A percentile compares a stretch with the other conserved stretches of the same genome.
phyloP scores from a whole-genome alignment of 2,888 invertebrate species.

The Scaptomyza cyrtandrae region DNA sequence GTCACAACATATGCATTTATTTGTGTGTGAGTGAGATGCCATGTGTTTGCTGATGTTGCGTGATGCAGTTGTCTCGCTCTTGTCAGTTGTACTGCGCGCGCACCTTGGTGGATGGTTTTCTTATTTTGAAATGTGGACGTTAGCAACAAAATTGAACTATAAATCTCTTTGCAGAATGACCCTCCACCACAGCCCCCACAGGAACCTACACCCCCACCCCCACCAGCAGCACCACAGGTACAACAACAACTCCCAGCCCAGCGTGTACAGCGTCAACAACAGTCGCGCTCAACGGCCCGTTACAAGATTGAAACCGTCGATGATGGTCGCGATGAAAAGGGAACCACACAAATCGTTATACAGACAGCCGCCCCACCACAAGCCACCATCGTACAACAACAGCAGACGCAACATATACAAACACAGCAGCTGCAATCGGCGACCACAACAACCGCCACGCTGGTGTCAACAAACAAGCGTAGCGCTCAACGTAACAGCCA shows the following conservation, averaged over 20 bases:
- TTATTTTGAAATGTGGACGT: constrained; percentile 15
- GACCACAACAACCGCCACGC: constrained; percentile 80
- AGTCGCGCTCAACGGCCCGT: constrained; percentile 81
- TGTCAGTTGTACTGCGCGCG: constrained; percentile 6
- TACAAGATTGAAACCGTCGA: constrained; percentile 88
- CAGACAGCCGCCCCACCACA: constrained; percentile 84
- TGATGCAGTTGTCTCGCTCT: constrained; percentile 46
- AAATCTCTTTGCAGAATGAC: constrained; percentile 86
- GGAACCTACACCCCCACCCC: constrained; percentile 88
- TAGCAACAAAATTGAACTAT: constrained; percentile 7
- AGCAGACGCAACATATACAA: constrained; percentile 70
- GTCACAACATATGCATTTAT: neutral
- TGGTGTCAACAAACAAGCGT: constrained; percentile 82
- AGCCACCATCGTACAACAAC: constrained; percentile 78
- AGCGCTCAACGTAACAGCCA: constrained; percentile 81
- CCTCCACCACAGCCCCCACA: constrained; percentile 88
- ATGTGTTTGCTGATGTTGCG: neutral
- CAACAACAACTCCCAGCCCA: constrained; percentile 81
- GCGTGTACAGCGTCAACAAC: constrained; percentile 82
- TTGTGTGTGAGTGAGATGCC: constrained; percentile 33
- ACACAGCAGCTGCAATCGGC: constrained; percentile 70
- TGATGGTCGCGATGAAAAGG: constrained; percentile 86
- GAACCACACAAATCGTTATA: constrained; percentile 85
- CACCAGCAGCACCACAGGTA: constrained; percentile 74
- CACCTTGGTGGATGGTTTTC: constrained; percentile 65